phyloP scores from a whole-genome alignment of 2,113 vertebrate species.

The Pithys albifrons region DNA sequence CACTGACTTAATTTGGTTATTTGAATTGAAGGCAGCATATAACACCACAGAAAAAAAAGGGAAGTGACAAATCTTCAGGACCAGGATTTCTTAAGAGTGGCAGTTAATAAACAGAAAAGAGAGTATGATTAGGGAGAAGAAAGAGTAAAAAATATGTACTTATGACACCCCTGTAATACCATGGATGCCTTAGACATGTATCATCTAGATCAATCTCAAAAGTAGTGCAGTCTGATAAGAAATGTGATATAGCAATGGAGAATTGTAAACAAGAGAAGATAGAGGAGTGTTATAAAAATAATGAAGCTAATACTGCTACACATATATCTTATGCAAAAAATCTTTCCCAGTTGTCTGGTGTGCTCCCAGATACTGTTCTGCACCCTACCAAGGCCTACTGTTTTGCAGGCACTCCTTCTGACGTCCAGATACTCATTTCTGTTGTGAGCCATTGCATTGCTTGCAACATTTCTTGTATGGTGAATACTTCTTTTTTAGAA shows the following conservation, averaged over 20 bases:
- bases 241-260: neutral
- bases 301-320: neutral
- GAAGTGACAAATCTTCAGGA: slow-evolving; percentile 2
- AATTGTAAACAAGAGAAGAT: neutral
- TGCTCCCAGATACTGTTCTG: accelerated
- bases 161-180: neutral
- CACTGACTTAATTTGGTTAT: slow-evolving; percentile 53
- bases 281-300: neutral
- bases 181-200: neutral
- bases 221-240: neutral
- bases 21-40: neutral
- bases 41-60: neutral
- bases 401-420: neutral
- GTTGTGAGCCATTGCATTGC: neutral
- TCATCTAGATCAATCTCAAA: neutral
- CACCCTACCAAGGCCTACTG: neutral
- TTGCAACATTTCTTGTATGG: neutral
- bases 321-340: neutral
- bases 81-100: neutral
- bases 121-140: neutral
- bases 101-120: neutral
- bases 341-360: neutral
- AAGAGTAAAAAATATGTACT: neutral
- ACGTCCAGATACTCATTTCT: neutral
- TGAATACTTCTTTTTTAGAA: neutral